Base-by-base conservation (phyloP, 30 jellyfish, hydroid and myxozoan genomes). In the Phacellophora camtschatica region DNA sequence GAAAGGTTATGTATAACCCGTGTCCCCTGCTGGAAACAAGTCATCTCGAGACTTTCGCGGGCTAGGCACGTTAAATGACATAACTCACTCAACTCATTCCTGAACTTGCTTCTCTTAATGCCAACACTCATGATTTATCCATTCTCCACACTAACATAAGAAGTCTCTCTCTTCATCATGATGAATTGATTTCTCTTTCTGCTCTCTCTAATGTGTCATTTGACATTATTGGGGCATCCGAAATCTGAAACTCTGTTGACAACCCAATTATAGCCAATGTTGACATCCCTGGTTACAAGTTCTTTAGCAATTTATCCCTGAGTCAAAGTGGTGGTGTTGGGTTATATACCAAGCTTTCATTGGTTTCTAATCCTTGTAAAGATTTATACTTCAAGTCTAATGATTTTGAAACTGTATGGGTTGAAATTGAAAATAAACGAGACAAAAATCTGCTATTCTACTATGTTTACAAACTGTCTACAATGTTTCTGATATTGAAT, bases 291-390 rank as follows among this genome's bases (percentile, higher is more conserved):
- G 86, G 86, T 49, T 72, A 34, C 29, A 46, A 46, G 22, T 28
- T 72, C 59, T 72, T n/a, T 23, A 72, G 24, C 30, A 72, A 75
- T 45, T 1, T 13, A 49, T 72, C 86, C 5, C 49, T 29, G 16
- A 72, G 67, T 31, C 77, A 72, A 75, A 72, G 50, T 72, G 86
- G 86, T 45, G 86, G 86, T 48, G 76, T 72, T 49, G 77, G 86
- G 3, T 33, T 72, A 56, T 54, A 34, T 35, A 39, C 50, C 16
- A 20, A 49, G 50, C 19, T 46, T 10, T 72, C 86, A 16, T 49
- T 72, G 48, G 32, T 49, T 30, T 72, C 74, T 72, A 72, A 72
- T 27, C 59, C 86, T 28, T 9, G 86, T 0, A 31, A 22, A 28
- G 76, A 72, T 51, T 61, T 72, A 7, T 55, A 72, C 56, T 49